A percentile compares a stretch with the other conserved stretches of the same genome.
Evolutionary conservation across 2,888 invertebrate genomes (phyloP).

Genomic region (Nomada fabriciana): DNA sequence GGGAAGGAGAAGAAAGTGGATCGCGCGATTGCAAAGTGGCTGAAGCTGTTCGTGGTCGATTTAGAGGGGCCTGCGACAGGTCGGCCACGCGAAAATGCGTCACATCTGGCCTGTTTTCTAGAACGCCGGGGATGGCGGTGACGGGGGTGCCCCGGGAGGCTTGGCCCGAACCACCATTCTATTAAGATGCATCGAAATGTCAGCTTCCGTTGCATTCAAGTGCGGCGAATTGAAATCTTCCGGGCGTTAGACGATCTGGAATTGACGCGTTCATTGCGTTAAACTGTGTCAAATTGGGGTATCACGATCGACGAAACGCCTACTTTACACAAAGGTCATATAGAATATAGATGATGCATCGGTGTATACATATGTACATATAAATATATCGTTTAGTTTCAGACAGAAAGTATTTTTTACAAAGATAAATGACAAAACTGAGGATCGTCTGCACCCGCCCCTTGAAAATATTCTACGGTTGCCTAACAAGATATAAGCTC

Average conservation of each 20-base stretch:
- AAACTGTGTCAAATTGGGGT: slow-evolving; percentile 3
- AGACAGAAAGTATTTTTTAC: background rate
- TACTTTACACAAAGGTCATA: background rate
- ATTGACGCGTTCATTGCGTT: slow-evolving; percentile 7
- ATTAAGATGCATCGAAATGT: slow-evolving; percentile 33
- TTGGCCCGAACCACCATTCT: too few relatives aligned
- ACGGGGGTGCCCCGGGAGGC: too few relatives aligned
- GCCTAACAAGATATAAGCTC: background rate
- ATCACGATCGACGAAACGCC: background rate
- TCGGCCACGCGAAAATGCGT: background rate
- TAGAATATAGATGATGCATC: background rate
- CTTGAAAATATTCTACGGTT: background rate
- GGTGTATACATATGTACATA: background rate
- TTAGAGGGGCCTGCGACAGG: too few relatives aligned
- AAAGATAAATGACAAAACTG: too few relatives aligned
- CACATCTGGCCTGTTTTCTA: slow-evolving; percentile 19
- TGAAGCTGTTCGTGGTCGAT: background rate
- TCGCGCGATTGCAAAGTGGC: background rate
- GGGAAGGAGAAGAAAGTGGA: background rate
- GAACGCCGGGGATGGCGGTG: background rate
- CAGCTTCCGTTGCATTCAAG: slow-evolving; percentile 15
- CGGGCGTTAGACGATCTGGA: slow-evolving; percentile 10
- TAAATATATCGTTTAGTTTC: background rate
- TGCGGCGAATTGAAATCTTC: slow-evolving; percentile 39
- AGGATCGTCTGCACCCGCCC: background rate